These are phyloP conservation scores for Melanchra persicariae DNA, from an alignment of 2,888 invertebrate species.

Conservation along the genomic window DNA sequence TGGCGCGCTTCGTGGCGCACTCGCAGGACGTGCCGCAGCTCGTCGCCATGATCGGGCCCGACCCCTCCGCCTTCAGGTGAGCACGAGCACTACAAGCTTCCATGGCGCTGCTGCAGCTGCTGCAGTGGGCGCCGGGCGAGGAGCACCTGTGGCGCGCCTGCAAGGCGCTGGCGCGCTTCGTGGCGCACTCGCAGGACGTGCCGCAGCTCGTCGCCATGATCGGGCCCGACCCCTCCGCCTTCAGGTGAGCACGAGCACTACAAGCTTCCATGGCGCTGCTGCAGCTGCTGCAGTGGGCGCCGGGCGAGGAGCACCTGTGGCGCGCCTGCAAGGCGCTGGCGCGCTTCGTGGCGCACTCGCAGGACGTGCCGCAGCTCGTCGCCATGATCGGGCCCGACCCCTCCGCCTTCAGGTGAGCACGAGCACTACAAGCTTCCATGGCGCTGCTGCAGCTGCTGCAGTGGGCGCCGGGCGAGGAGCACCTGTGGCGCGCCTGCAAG, in stretches of 20 bases:
- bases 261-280: slow-evolving; percentile 94
- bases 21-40: slow-evolving; percentile 97
- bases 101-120: slow-evolving; percentile 97
- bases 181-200: slow-evolving; percentile 95
- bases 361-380: slow-evolving; percentile 96
- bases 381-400: slow-evolving; percentile 98
- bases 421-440: too few relatives aligned
- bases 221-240: slow-evolving; percentile 96
- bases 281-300: slow-evolving; percentile 96
- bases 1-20: slow-evolving; percentile 94
- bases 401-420: slow-evolving; percentile 92
- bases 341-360: too few relatives aligned
- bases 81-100: slow-evolving; percentile 70
- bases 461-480: slow-evolving; percentile 94
- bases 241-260: slow-evolving; percentile 84
- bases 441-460: slow-evolving; percentile 94
- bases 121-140: slow-evolving; percentile 95
- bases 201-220: slow-evolving; percentile 97
- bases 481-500: slow-evolving; percentile 94
- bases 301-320: slow-evolving; percentile 95
- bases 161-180: slow-evolving; percentile 94
- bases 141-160: slow-evolving; percentile 95
- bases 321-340: slow-evolving; percentile 95
- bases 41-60: slow-evolving; percentile 97
- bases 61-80: slow-evolving; percentile 94